These are phyloP conservation scores for Promerops cafer DNA, from an alignment of 2,113 vertebrate species.

Conservation along the genomic window DNA sequence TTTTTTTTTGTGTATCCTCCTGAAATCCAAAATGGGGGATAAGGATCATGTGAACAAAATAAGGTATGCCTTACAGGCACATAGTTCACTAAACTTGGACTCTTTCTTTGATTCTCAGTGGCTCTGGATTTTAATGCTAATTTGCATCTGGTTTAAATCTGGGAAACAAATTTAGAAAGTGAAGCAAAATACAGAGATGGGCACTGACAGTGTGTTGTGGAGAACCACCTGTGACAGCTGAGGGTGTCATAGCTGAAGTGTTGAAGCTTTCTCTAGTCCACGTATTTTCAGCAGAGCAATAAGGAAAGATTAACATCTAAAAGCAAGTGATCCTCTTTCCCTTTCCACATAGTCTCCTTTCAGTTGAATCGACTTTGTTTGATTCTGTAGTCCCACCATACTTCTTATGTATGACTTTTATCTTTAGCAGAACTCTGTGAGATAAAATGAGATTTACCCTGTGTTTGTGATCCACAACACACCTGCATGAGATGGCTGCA, in stretches of 20 bases:
- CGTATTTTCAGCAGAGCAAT: not conserved
- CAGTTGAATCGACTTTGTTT: not conserved
- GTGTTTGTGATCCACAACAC: not conserved
- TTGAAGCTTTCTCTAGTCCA: not conserved
- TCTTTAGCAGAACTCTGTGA: not conserved
- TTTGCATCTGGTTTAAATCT: not conserved
- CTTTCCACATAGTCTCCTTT: not conserved
- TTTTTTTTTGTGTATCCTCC: not conserved
- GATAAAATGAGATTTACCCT: not conserved
- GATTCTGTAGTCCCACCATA: not conserved
- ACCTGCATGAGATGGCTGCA: not conserved
- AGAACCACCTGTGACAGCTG: accelerated
- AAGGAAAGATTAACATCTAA: not conserved
- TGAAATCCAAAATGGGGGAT: accelerated
- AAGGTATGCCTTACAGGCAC: accelerated
- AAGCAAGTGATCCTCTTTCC: not conserved
- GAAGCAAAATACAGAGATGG: not conserved
- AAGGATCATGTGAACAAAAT: not conserved
- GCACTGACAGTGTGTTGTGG: not conserved
- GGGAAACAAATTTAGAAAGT: not conserved
- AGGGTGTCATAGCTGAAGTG: not conserved
- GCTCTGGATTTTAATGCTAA: not conserved
- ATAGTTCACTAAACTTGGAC: not conserved
- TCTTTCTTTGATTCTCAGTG: not conserved
- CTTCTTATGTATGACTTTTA: not conserved